Base-by-base conservation (phyloP, 1,140 invertebrate genomes). In the Latrodectus geometricus region DNA sequence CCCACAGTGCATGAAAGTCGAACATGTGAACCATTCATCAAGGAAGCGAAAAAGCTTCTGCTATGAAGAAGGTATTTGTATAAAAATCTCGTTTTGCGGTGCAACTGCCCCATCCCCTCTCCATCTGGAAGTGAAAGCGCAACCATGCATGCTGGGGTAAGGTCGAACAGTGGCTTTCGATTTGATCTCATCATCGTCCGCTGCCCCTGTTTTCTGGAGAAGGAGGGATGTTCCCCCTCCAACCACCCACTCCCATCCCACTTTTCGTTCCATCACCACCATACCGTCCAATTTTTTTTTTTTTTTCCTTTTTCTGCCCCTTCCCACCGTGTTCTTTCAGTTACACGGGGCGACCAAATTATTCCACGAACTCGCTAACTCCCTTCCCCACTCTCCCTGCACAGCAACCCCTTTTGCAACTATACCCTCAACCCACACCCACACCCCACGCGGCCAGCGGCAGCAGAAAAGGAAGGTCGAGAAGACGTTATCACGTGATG, bases 401-500 rank as follows among this genome's bases (percentile, higher is more conserved):
- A 17, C 54, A 14, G 17, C 54, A 61, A 61, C 54, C 54, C 54
- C 54, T 61, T 61, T 61, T 61, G 54, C 54, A 61, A 61, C 54
- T 61, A 11, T 61, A 61, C 54, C 54, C n/a, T 75, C 73, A 9
- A 52, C 14, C 35, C 66, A 7, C 49, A 12, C 49, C 48, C 48
- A 14, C 48, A 54, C 68, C 48, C 14, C 17, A 61, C 23, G 49
- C 50, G 50, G 52, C 35, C 35, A 35, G 49, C 49, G 11, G 73
- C 14, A 75, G 73, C 48, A 56, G 66, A 81, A 81, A 56, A 81
- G 79, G 79, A 72, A 81, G 69, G 68, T 70, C 66, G 75, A 78
- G 74, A 84, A 86, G 83, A 86, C 83, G 83, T 86, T 86, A 86
- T 86, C 83, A 86, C 83, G 83, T 86, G 83, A 86, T 78, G 83